Conservation (phyloP, 2,888 invertebrate species). For the Ectobius pallidus region DNA sequence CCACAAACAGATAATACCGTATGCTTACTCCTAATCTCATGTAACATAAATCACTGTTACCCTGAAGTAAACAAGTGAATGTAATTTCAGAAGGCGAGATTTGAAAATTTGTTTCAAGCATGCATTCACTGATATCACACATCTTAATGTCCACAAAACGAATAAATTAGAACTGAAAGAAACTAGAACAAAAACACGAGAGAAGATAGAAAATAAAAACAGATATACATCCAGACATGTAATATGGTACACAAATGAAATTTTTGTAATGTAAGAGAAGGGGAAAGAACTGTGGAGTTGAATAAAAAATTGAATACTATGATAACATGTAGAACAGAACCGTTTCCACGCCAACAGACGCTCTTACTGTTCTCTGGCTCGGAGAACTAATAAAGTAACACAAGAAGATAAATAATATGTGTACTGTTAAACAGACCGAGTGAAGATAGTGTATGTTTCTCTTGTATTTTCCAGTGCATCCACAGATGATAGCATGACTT, state of each 20-base stretch:
- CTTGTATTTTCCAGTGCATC: too few species aligned
- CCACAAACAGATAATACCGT: too few species aligned
- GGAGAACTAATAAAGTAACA: background rate
- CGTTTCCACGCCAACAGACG: background rate
- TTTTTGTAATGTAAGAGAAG: conserved; percentile 14
- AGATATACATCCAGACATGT: background rate
- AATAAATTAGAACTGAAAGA: conserved; percentile 32
- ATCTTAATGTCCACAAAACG: conserved; percentile 37
- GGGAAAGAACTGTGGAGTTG: background rate
- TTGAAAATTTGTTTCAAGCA: conserved; percentile 32
- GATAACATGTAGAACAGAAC: conserved; percentile 1
- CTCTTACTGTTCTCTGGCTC: background rate
- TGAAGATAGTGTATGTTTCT: too few species aligned
- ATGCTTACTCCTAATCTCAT: too few species aligned
- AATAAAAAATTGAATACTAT: background rate
- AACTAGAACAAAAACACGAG: background rate
- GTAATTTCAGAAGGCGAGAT: conserved; percentile 36
- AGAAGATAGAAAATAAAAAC: background rate
- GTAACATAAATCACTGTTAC: too few species aligned
- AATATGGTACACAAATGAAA: conserved; percentile 13
- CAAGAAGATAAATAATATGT: conserved; percentile 8
- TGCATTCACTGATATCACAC: conserved; percentile 32
- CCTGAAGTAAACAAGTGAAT: too few species aligned
- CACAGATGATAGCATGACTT: too few species aligned
- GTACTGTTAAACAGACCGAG: too few species aligned